phyloP scores from a whole-genome alignment of 1,140 invertebrate genomes.

The Sycophila sp. region DNA sequence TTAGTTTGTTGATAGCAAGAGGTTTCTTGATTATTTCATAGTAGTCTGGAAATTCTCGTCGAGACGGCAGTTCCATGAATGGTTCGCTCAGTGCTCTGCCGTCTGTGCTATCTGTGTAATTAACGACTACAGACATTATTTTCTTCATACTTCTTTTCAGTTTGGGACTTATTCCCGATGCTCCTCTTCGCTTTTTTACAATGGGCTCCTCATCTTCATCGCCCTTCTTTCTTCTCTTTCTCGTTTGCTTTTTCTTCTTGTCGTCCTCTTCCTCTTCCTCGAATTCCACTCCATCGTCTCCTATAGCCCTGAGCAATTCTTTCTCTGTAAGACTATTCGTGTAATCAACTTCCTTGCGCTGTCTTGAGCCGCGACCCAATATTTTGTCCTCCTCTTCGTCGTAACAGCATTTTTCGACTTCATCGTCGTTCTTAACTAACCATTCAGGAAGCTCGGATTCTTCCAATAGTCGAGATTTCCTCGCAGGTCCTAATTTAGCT shows the following conservation, averaged over 20 bases:
- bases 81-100: constrained; percentile 89
- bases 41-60: constrained; percentile 93
- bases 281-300: constrained; percentile 75
- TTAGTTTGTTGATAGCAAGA: constrained; percentile 94
- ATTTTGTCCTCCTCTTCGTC: constrained; percentile 86
- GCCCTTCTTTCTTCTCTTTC: constrained; percentile 71
- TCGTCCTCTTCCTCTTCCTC: constrained; percentile 84
- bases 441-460: constrained; percentile 94
- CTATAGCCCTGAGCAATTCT: constrained; percentile 93
- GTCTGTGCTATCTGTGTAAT: constrained; percentile 84
- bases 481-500: constrained; percentile 74
- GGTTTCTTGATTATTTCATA: constrained; percentile 97
- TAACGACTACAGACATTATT: constrained; percentile 83
- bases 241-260: constrained; percentile 67
- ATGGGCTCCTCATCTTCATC: constrained; percentile 69
- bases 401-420: constrained; percentile 84
- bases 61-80: constrained; percentile 94
- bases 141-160: constrained; percentile 83
- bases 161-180: constrained; percentile 68
- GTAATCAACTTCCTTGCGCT: constrained; percentile 98
- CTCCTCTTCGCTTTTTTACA: constrained; percentile 67
- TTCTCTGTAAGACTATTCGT: constrained; percentile 95
- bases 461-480: constrained; percentile 90
- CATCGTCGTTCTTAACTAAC: constrained; percentile 94
- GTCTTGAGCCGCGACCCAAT: constrained; percentile 87